These are phyloP conservation scores for Acomys russatus DNA, from an alignment of 2,797 vertebrate genomes.

Conservation along the genomic window DNA sequence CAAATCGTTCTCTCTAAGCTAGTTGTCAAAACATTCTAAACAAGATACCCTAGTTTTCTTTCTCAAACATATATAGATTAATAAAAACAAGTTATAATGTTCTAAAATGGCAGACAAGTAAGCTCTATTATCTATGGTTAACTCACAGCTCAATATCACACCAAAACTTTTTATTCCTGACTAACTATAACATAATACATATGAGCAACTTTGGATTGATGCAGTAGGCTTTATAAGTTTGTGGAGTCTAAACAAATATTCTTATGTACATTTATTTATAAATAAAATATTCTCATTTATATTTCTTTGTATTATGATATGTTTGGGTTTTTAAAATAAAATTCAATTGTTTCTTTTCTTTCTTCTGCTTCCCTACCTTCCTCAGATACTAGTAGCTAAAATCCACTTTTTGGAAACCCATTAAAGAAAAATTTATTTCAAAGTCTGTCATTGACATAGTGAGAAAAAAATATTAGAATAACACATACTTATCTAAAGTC, in stretches of 20 bases:
- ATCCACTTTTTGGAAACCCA: too few species aligned
- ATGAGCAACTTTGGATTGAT: not conserved
- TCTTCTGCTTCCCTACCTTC: not conserved
- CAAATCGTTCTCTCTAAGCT: conserved; percentile 52
- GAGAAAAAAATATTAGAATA: not conserved
- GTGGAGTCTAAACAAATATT: not conserved
- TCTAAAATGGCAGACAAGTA: not conserved
- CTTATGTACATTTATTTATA: not conserved
- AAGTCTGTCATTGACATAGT: too few species aligned
- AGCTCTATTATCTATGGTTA: not conserved
- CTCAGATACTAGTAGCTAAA: not conserved
- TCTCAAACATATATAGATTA: not conserved
- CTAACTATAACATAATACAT: not conserved
- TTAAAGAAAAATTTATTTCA: not conserved
- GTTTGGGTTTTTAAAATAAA: not conserved
- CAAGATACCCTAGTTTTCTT: not conserved
- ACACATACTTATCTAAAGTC: not conserved
- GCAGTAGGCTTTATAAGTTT: not conserved
- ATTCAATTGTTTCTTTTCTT: not conserved
- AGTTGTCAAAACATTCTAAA: not conserved
- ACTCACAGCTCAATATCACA: too few species aligned
- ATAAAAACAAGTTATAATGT: not conserved
- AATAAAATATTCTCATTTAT: not conserved
- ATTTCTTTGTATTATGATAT: conserved; percentile 10
- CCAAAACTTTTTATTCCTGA: too few species aligned